A percentile compares a stretch with the other conserved stretches of the same genome.
Conservation (phyloP, 2,888 invertebrate species). For the Taphrorychus bicolor region DNA sequence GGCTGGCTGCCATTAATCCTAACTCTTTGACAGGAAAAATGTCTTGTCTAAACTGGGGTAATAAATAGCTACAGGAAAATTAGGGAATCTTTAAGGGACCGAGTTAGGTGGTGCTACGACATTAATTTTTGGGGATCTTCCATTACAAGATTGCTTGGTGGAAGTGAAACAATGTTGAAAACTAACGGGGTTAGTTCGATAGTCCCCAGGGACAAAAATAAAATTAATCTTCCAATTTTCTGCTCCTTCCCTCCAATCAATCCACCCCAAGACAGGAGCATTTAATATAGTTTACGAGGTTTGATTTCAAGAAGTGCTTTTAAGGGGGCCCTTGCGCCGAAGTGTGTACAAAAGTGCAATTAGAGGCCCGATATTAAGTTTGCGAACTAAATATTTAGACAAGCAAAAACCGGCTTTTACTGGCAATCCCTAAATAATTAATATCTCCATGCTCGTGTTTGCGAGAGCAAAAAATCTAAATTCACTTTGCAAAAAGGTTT, state of each 20-base stretch:
- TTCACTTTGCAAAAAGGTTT: constrained; percentile 9
- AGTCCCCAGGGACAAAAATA: not conserved
- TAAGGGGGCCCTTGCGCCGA: not conserved
- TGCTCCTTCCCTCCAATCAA: not conserved
- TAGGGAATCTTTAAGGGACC: not conserved
- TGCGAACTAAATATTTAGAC: constrained; percentile 7
- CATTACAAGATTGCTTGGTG: not conserved
- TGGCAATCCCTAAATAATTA: not conserved
- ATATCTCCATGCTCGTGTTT: not conserved
- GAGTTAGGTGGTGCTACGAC: not conserved
- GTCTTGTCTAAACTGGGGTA: not conserved
- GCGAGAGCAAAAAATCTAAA: constrained; percentile 17
- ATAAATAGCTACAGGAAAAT: not conserved
- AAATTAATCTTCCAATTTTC: not conserved
- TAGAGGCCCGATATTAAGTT: constrained; percentile 6
- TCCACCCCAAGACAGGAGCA: constrained; percentile 1
- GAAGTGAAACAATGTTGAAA: not conserved
- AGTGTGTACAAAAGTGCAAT: constrained; percentile 5
- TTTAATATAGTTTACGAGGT: constrained; percentile 4
- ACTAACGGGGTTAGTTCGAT: not conserved
- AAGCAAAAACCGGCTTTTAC: not conserved
- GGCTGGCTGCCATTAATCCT: constrained; percentile 27
- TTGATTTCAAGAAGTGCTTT: constrained; percentile 4
- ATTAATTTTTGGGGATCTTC: not conserved
- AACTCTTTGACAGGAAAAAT: constrained; percentile 22